These are phyloP conservation scores for Orchesellides sinensis DNA, from an alignment of 2,888 invertebrate species.

Conservation along the genomic window DNA sequence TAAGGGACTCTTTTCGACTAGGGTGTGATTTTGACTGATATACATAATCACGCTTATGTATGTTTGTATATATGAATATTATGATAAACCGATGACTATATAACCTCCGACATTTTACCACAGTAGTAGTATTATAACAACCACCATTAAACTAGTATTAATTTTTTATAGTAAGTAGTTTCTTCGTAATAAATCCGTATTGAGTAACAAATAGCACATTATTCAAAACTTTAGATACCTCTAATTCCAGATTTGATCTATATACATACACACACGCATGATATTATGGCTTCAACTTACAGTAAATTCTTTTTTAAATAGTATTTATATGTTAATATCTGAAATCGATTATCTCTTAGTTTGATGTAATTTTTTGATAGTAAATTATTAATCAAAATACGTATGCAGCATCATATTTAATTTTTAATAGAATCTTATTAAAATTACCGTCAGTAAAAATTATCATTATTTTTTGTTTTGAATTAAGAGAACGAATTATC, in stretches of 20 bases:
- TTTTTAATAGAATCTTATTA: background rate
- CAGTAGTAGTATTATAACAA: too few species aligned
- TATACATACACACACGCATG: too few species aligned
- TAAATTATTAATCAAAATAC: slow-evolving; percentile 14
- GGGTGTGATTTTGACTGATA: slow-evolving; percentile 29
- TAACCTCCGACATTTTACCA: background rate
- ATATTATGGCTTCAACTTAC: too few species aligned
- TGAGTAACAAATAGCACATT: too few species aligned
- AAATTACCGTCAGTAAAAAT: background rate
- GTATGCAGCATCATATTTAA: slow-evolving; percentile 1
- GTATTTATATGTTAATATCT: too few species aligned
- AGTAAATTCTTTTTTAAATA: too few species aligned
- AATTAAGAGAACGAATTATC: background rate
- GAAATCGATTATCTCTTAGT: too few species aligned
- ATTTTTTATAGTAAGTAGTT: background rate
- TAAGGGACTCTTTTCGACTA: slow-evolving; percentile 53
- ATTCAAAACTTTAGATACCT: too few species aligned
- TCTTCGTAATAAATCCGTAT: too few species aligned
- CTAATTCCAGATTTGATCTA: too few species aligned
- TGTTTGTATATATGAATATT: slow-evolving; percentile 7
- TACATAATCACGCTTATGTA: too few species aligned
- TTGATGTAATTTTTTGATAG: background rate
- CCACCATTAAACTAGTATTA: too few species aligned
- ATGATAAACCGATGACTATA: slow-evolving; percentile 8
- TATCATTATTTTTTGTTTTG: slow-evolving; percentile 11